A percentile compares a stretch with the other conserved stretches of the same genome.
Conservation (phyloP, 1,140 invertebrate genomes). For the Saccostrea glomerata region DNA sequence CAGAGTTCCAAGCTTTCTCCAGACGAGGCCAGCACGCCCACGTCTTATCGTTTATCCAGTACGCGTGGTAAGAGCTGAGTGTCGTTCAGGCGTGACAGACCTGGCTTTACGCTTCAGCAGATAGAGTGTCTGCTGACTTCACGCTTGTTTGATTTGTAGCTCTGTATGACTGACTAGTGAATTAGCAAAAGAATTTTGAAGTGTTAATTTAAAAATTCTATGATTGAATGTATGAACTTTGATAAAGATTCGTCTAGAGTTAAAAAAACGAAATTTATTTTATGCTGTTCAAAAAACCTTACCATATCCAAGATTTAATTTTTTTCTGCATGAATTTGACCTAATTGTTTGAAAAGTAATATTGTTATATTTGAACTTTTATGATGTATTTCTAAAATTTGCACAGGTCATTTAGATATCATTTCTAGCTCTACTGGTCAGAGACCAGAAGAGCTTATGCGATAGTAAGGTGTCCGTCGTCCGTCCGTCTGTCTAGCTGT, state of each 20-base stretch:
- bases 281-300: neutral
- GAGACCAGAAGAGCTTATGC: too few species aligned
- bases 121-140: neutral
- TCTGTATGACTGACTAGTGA: neutral
- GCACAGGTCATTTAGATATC: too few species aligned
- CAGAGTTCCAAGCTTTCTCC: slow-evolving; percentile 29
- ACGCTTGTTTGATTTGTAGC: slow-evolving; percentile 24
- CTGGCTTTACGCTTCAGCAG: slow-evolving; percentile 5
- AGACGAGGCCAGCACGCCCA: neutral
- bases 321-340: neutral
- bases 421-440: too few species aligned
- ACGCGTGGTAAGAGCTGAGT: slow-evolving; percentile 19
- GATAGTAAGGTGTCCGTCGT: too few species aligned
- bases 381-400: too few species aligned
- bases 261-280: too few species aligned
- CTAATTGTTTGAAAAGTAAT: neutral
- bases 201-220: neutral
- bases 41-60: slow-evolving; percentile 3
- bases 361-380: neutral
- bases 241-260: neutral
- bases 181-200: neutral
- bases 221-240: neutral
- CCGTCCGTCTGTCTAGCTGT: too few species aligned
- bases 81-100: neutral
- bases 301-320: neutral